Evolutionary conservation across 2,113 vertebrate species (phyloP).

Genomic region (crab-eating macaque (Macaca fascicularis)): DNA sequence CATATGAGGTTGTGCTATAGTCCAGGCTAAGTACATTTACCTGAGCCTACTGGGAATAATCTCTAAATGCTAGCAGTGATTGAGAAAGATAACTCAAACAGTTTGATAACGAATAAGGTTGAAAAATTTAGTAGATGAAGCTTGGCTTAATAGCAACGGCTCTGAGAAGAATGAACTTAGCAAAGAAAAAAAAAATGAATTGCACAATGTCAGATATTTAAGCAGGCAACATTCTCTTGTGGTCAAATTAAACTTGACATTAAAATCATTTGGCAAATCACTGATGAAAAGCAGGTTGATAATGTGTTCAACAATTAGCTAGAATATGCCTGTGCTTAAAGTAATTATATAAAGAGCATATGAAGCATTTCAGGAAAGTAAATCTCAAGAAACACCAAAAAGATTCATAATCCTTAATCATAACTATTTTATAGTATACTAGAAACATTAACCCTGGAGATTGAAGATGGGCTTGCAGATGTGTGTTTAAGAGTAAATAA

Average conservation of each 20-base stretch:
- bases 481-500: not conserved
- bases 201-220: slow-evolving; percentile 1
- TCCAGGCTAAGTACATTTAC: not conserved
- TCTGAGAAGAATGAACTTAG: slow-evolving; percentile 32
- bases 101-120: not conserved
- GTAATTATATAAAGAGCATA: not conserved
- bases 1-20: not conserved
- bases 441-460: not conserved
- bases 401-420: not conserved
- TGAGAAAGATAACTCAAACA: not conserved
- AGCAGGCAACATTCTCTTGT: not conserved
- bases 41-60: not conserved
- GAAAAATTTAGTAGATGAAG: not conserved
- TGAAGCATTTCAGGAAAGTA: not conserved
- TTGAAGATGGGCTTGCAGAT: not conserved
- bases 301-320: slow-evolving; percentile 22
- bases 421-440: not conserved
- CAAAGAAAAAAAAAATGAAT: slow-evolving; percentile 11
- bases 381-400: not conserved
- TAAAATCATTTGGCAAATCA: slow-evolving; percentile 29
- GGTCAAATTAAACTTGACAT: slow-evolving; percentile 11
- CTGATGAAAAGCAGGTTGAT: slow-evolving; percentile 5
- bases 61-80: not conserved
- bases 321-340: not conserved
- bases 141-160: not conserved